A percentile compares a stretch with the other conserved stretches of the same genome.
Conservation (phyloP, 2,797 vertebrate genomes). For the Zonotrichia albicollis region DNA sequence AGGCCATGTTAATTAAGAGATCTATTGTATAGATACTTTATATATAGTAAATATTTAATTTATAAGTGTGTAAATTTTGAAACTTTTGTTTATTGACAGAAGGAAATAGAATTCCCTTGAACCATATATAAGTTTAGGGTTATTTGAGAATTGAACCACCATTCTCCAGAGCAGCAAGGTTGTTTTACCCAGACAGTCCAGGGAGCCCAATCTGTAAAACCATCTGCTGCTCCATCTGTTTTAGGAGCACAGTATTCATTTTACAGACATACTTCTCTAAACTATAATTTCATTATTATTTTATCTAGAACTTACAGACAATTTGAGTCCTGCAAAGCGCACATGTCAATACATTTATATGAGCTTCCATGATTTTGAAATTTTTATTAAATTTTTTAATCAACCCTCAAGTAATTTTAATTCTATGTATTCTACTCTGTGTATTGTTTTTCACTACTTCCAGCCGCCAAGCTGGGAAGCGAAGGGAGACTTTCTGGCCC, state of each 20-base stretch:
- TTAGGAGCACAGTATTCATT: constrained; percentile 20
- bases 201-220: constrained; percentile 79
- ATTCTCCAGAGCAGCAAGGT: constrained; percentile 49
- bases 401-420: neutral
- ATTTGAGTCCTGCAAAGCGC: neutral
- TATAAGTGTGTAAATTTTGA: constrained; percentile 24
- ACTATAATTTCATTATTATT: constrained; percentile 66
- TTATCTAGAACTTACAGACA: constrained; percentile 21
- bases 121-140: constrained; percentile 4
- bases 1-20: constrained; percentile 34
- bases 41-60: constrained; percentile 9
- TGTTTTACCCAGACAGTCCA: constrained; percentile 74
- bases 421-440: neutral
- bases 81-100: neutral
- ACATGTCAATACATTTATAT: neutral
- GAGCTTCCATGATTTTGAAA: neutral
- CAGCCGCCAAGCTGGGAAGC: neutral
- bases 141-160: constrained; percentile 45
- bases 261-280: constrained; percentile 9
- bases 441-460: neutral
- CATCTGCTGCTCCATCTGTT: constrained; percentile 96
- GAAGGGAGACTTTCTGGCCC: neutral
- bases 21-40: constrained; percentile 7
- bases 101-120: neutral
- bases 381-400: neutral